A percentile compares a stretch with the other conserved stretches of the same genome.
These are phyloP conservation scores for Orgyia antiqua DNA, from an alignment of 2,888 invertebrate genomes.

Conservation along the genomic window DNA sequence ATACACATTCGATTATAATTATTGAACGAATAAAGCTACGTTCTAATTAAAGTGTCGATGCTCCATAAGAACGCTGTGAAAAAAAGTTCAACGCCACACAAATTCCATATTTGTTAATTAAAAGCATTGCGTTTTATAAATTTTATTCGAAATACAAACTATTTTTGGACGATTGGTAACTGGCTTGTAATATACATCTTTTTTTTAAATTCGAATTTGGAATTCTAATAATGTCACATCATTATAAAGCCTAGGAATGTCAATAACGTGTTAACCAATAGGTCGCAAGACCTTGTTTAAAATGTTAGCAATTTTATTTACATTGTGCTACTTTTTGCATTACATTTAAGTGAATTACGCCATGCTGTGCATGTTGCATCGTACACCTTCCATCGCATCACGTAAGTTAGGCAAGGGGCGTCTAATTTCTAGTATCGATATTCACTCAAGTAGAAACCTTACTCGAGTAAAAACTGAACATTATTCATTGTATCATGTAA, in stretches of 20 bases:
- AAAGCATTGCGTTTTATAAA: slow-evolving; percentile 23
- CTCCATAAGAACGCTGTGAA: slow-evolving; percentile 28
- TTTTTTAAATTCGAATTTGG: slow-evolving; percentile 11
- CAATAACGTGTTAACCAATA: slow-evolving; percentile 12
- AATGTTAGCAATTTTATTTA: slow-evolving; percentile 2
- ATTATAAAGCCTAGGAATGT: slow-evolving; percentile 11
- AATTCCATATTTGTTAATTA: slow-evolving; percentile 33
- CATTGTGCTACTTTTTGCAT: slow-evolving; percentile 4
- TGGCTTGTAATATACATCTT: neutral
- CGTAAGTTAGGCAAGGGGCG: too few relatives aligned
- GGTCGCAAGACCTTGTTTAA: slow-evolving; percentile 3
- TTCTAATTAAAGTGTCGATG: slow-evolving; percentile 59
- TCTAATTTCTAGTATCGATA: too few relatives aligned
- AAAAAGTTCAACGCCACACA: slow-evolving; percentile 24
- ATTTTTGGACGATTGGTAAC: slow-evolving; percentile 14
- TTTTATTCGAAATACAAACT: slow-evolving; percentile 22
- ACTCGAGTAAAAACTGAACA: too few relatives aligned
- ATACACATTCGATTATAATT: slow-evolving; percentile 50
- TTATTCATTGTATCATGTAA: too few relatives aligned
- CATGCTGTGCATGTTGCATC: neutral
- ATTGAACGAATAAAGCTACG: slow-evolving; percentile 41
- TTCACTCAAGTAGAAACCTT: too few relatives aligned
- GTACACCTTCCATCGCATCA: too few relatives aligned
- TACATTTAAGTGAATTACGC: neutral
- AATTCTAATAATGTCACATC: slow-evolving; percentile 15